phyloP scores from a whole-genome alignment of 2,888 invertebrate species.

The Mesorhabditis spiculigera region DNA sequence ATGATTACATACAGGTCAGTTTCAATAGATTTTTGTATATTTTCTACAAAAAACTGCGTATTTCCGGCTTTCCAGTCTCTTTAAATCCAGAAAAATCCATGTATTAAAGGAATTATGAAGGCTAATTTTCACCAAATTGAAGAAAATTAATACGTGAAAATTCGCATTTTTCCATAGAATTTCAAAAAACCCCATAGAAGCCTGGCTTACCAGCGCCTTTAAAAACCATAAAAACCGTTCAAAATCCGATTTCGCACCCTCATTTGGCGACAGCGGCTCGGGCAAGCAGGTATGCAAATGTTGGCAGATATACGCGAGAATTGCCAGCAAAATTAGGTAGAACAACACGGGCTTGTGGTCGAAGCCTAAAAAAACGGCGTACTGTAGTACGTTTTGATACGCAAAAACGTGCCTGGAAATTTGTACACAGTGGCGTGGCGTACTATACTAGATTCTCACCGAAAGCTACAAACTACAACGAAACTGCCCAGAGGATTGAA shows the following conservation, averaged over 20 bases:
- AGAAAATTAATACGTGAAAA: not conserved
- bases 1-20: too few species aligned
- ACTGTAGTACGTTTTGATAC: too few species aligned
- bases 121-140: not conserved
- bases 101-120: not conserved
- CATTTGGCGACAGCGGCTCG: conserved; percentile 26
- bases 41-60: too few species aligned
- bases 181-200: not conserved
- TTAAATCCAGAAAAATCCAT: too few species aligned
- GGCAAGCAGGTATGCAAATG: conserved; percentile 33
- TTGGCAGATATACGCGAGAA: not conserved
- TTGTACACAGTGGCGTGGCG: too few species aligned
- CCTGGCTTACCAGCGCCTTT: not conserved
- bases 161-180: not conserved
- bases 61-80: too few species aligned
- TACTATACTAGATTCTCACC: too few species aligned
- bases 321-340: not conserved
- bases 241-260: conserved; percentile 17
- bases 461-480: too few species aligned
- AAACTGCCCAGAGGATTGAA: too few species aligned
- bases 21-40: too few species aligned
- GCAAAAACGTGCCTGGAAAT: too few species aligned
- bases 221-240: not conserved
- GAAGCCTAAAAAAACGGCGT: not conserved
- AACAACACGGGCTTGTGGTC: not conserved